These are phyloP conservation scores for Rhaphigaster nebulosa DNA, from an alignment of 2,888 invertebrate species.

Conservation along the genomic window DNA sequence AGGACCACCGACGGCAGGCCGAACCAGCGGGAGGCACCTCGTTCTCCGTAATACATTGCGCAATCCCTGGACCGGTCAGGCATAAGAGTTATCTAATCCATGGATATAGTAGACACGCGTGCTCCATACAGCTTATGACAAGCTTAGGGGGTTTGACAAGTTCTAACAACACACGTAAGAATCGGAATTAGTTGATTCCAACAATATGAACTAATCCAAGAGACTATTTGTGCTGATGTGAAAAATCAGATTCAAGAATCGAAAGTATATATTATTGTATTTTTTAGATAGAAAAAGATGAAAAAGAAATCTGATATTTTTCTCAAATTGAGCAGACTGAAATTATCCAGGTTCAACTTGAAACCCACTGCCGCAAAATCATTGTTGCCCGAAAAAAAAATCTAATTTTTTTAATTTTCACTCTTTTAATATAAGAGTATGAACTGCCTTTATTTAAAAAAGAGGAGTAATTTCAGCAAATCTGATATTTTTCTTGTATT, in stretches of 20 bases:
- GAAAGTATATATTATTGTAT: background rate
- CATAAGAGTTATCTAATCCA: conserved; percentile 38
- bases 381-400: too few relatives aligned
- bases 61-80: background rate
- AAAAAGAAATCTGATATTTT: too few relatives aligned
- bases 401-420: too few relatives aligned
- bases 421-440: too few relatives aligned
- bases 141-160: background rate
- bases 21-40: background rate
- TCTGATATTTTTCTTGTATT: too few relatives aligned
- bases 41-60: background rate
- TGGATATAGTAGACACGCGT: background rate
- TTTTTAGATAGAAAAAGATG: too few relatives aligned
- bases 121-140: conserved; percentile 25
- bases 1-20: background rate
- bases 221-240: background rate
- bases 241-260: background rate
- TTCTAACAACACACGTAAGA: background rate
- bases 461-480: too few relatives aligned
- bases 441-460: too few relatives aligned
- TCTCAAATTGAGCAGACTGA: too few relatives aligned
- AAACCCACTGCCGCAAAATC: too few relatives aligned
- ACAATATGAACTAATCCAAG: background rate
- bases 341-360: too few relatives aligned
- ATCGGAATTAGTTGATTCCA: background rate